Base-by-base conservation (phyloP, 2,888 invertebrate genomes). In the Iphiclides podalirius region DNA sequence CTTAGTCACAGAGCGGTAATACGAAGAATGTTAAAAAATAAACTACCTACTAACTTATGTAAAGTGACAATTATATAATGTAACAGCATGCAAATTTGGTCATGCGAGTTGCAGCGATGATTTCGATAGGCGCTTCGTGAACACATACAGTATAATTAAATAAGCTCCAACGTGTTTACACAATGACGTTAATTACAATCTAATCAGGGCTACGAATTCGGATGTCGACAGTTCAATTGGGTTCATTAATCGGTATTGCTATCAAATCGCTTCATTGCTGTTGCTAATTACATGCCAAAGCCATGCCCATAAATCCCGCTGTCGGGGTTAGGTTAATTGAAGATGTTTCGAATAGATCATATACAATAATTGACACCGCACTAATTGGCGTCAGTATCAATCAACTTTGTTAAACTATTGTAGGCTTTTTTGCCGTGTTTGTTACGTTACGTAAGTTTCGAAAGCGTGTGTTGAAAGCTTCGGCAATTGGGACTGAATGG, bases 251-350 rank as follows among this genome's bases (percentile, higher is more conserved):
- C 23, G 39, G 15, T 14, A 39, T 38, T 33, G 16, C 48, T 39
- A 14, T 26, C 43, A 34, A 49, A 44, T 38, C 40, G 50, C 31
- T 40, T 45, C 45, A 45, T 47, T 44, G 33, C 20, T 35, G 51
- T 41, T 47, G 47, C 53, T 51, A 53, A 51, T 53, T 53, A 45
- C 41, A 47, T 42, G 44, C 47, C 51, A 51, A 44, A 33, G 47
- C 38, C 51, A 47, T 47, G 35, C 37, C 41, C 37, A 50, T 42
- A 52, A 38, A 49, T 49, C 38, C 16, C 23, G 14, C 11, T 34
- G 37, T 38, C 33, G n/a, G 33, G n/a, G 2, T 33, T 14, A 33
- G n/a, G 38, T 15, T 44, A 26, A 39, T 43, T 44, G 34, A 13
- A 31, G 33, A 33, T 33, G 38, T 38, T 39, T 42, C 37, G 4